Evolutionary conservation across 2,888 invertebrate species (phyloP).

Genomic region (Pardosa pseudoannulata): DNA sequence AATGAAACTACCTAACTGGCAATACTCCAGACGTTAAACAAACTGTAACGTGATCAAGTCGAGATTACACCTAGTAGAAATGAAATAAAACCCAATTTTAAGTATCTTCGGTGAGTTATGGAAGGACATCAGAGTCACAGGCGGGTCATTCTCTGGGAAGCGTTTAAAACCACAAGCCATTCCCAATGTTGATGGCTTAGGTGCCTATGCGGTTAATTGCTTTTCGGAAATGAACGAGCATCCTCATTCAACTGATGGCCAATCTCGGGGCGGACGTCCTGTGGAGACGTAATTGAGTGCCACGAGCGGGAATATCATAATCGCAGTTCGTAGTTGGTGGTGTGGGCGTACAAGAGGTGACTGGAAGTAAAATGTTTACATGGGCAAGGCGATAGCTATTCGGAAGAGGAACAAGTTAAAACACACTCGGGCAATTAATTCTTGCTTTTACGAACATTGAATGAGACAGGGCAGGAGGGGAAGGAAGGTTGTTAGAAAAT

Average conservation of each 20-base stretch:
- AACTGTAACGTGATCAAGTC: no score
- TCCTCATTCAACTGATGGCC: slow-evolving; percentile 24
- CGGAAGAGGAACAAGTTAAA: neutral
- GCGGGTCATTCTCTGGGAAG: neutral
- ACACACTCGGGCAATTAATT: neutral
- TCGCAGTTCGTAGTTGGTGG: slow-evolving; percentile 16
- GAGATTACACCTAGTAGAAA: neutral
- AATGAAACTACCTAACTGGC: no score
- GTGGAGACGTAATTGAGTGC: slow-evolving; percentile 63
- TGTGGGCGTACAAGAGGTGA: slow-evolving; percentile 45
- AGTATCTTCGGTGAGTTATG: slow-evolving; percentile 11
- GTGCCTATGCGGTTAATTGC: slow-evolving; percentile 56
- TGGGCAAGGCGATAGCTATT: slow-evolving; percentile 41
- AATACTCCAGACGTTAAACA: no score
- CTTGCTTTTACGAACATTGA: neutral
- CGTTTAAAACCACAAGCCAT: slow-evolving; percentile 18
- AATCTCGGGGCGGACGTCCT: slow-evolving; percentile 30
- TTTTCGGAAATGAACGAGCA: slow-evolving; percentile 47
- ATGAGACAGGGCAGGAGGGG: no score
- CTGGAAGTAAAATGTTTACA: slow-evolving; percentile 52
- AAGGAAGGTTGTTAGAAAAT: no score
- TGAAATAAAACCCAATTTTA: neutral
- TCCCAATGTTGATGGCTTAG: slow-evolving; percentile 8
- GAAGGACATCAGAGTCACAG: neutral
- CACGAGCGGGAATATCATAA: slow-evolving; percentile 65